Percentiles rank a stretch among this genome's conserved stretches.
Conservation (phyloP, 2,888 invertebrate species). For the Leptopilina drosophilae region DNA sequence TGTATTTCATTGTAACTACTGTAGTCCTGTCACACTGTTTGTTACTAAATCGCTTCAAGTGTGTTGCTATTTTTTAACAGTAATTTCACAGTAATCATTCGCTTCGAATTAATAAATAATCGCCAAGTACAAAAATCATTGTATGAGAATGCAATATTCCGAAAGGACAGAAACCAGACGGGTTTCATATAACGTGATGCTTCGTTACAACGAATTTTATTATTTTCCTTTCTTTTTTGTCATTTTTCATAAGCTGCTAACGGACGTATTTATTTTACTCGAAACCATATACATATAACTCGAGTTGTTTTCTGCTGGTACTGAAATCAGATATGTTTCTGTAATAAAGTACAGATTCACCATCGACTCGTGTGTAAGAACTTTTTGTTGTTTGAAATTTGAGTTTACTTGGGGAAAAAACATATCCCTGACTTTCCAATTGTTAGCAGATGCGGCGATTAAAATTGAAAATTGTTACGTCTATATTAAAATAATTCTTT, state of each 20-base stretch:
- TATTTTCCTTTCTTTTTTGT: neutral
- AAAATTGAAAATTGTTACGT: no score
- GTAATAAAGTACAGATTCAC: neutral
- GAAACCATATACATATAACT: neutral
- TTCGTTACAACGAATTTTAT: neutral
- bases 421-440: neutral
- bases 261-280: neutral
- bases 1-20: neutral
- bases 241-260: neutral
- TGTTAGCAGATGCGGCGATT: no score
- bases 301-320: neutral
- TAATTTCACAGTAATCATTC: no score
- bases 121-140: no score
- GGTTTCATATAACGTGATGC: no score
- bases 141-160: no score
- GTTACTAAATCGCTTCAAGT: no score
- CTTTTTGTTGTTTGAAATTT: neutral
- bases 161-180: no score
- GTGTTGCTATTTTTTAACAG: no score
- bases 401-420: neutral
- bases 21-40: no score
- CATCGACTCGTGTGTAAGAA: neutral
- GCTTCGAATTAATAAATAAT: no score
- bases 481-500: no score
- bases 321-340: slow-evolving; percentile 5